Evolutionary conservation across 2,888 invertebrate species (phyloP).

Genomic region (Steinernema carpocapsae): DNA sequence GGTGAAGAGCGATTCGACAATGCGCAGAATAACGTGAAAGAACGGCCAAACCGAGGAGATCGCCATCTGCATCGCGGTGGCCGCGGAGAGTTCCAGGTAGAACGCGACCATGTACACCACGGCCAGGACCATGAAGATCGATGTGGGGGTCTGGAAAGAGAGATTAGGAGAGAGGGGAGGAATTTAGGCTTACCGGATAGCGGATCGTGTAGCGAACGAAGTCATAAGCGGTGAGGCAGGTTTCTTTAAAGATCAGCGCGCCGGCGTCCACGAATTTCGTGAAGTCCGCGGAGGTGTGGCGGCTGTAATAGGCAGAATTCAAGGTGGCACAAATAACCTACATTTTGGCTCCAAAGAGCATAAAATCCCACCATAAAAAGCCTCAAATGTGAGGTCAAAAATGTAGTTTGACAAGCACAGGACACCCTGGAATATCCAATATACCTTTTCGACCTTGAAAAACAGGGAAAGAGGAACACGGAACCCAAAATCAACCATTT

Average conservation of each 20-base stretch:
- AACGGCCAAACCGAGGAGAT: conserved; percentile 32
- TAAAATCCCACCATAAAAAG: too few relatives aligned
- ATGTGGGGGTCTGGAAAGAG: not conserved
- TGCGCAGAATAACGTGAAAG: conserved; percentile 35
- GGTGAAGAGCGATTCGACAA: conserved; percentile 36
- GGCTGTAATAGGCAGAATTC: too few relatives aligned
- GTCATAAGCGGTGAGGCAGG: not conserved
- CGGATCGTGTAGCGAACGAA: not conserved
- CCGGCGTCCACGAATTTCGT: not conserved
- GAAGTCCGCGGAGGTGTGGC: not conserved
- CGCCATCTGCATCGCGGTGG: not conserved
- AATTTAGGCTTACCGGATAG: not conserved
- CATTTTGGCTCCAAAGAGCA: too few relatives aligned
- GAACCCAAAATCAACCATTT: too few relatives aligned
- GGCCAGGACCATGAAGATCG: not conserved
- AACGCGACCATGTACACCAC: not conserved
- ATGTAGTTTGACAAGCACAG: too few relatives aligned
- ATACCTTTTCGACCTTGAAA: too few relatives aligned
- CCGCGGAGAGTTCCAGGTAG: not conserved
- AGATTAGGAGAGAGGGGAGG: not conserved
- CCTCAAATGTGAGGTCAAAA: too few relatives aligned
- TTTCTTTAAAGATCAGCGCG: not conserved
- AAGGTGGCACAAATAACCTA: too few relatives aligned
- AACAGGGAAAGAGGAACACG: too few relatives aligned
- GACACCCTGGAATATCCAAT: too few relatives aligned